Percentiles rank a stretch among this genome's conserved stretches.
Evolutionary conservation across 2,888 invertebrate genomes (phyloP).

Genomic region (Gortyna flavago): DNA sequence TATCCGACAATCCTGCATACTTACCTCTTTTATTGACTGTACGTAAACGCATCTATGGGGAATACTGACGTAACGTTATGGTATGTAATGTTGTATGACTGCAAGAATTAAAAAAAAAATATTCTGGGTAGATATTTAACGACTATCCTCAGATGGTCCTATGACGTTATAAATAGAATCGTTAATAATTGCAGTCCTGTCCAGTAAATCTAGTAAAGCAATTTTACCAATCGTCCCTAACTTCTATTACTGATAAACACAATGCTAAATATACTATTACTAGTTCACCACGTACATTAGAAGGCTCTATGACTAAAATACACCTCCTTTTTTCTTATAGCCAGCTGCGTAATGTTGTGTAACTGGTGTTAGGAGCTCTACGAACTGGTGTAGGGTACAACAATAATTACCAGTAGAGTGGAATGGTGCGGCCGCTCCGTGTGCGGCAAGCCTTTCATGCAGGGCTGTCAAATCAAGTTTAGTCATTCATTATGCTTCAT

Average conservation of each 20-base stretch:
- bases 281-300: constrained; percentile 29
- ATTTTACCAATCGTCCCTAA: not conserved
- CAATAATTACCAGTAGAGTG: constrained; percentile 68
- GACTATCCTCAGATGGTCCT: not conserved
- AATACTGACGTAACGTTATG: not conserved
- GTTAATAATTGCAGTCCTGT: constrained; percentile 13
- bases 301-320: constrained; percentile 45
- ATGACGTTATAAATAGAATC: constrained; percentile 24
- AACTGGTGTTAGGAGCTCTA: constrained; percentile 64
- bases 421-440: constrained; percentile 64
- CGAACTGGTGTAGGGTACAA: constrained; percentile 50
- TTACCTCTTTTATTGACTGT: too few relatives aligned
- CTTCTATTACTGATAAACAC: constrained; percentile 45
- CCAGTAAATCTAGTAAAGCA: constrained; percentile 4
- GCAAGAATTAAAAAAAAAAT: too few relatives aligned
- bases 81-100: not conserved
- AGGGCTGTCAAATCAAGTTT: constrained; percentile 63
- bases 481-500: constrained; percentile 45
- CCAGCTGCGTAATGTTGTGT: constrained; percentile 67
- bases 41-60: not conserved
- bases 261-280: constrained; percentile 42
- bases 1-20: too few relatives aligned
- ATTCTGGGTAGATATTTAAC: constrained; percentile 7
- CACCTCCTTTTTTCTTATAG: constrained; percentile 49
- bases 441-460: constrained; percentile 62